Evolutionary conservation across 2,797 vertebrate genomes (phyloP), one percentile per base, ranked within the genome.

Genomic region (Crocidura indochinensis): DNA sequence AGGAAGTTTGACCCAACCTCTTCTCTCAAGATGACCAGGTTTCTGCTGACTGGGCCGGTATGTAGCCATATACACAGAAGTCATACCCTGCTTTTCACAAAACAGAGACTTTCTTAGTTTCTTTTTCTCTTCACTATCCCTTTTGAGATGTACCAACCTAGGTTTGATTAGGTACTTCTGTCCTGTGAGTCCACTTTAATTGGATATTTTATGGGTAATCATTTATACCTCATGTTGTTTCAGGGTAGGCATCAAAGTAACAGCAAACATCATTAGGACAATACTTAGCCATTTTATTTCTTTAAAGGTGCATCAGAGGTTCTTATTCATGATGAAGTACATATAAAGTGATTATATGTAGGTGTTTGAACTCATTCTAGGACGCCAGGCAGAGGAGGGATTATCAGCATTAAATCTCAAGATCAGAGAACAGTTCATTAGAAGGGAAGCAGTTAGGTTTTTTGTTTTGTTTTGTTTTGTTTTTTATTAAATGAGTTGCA

Each of bases 351-450:
- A 22, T 76, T 29, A 67, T 73, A 12, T 8, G 12, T 4, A 69
- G 31, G 15, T 24, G 73, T 8, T 38, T 62, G 73, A 12, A 71
- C 9, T 47, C 12, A 51, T 77, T 81, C 49, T 60, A 80, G 29
- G 15, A 83, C 8, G 15, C 24, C 24, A 82, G 49, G 31, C 27
- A 76, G n/a, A 27, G 8, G 74, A 74, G 27, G 65, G 22, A 49
- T 81, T 47, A 56, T 6, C n/a, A 82, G 29, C 29, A 65, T 74
- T 85, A 84, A 72, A 77, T 14, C n/a, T 83, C 38, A 72, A 46
- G 44, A 67, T 83, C 7, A 72, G 29, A 91, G 31, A 72, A 64
- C 0, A 73, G 11, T 65, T 68, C 19, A 5, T 22, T 64, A 44
- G 65, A 69, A 87, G 24, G n/a, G 11, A 4, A 73, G 7, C 2